These are phyloP conservation scores for Ecliptopera silaceata DNA, from an alignment of 2,888 invertebrate species.

Conservation along the genomic window DNA sequence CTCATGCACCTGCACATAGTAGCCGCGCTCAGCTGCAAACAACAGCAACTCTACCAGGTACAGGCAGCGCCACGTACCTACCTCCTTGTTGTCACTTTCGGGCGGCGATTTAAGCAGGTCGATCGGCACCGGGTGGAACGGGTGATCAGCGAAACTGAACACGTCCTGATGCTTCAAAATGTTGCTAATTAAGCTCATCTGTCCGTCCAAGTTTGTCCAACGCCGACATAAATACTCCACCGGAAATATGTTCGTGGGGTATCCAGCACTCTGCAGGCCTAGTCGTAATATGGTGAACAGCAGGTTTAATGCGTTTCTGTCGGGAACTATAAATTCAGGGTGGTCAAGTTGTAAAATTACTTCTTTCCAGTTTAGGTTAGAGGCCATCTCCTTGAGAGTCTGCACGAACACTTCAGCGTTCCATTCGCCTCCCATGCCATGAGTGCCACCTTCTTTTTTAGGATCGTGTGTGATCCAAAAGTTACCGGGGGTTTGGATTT, in stretches of 20 bases:
- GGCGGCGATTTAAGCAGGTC: conserved; percentile 97
- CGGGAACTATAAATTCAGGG: conserved; percentile 93
- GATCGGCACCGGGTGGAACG: conserved; percentile 92
- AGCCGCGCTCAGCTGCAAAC: conserved; percentile 93
- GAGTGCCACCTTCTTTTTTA: conserved; percentile 77
- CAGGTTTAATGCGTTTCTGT: conserved; percentile 92
- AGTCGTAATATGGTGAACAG: conserved; percentile 91
- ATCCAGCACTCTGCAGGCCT: conserved; percentile 90
- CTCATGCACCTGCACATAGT: conserved; percentile 92
- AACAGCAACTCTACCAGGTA: conserved; percentile 95
- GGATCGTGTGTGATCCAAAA: conserved; percentile 84
- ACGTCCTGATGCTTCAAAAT: conserved; percentile 96
- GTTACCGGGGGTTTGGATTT: conserved; percentile 85
- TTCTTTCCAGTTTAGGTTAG: conserved; percentile 95
- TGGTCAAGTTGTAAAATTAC: conserved; percentile 96
- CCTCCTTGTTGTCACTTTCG: conserved; percentile 96
- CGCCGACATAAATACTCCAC: conserved; percentile 94
- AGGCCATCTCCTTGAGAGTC: conserved; percentile 93
- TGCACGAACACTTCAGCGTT: conserved; percentile 97
- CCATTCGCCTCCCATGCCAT: conserved; percentile 88
- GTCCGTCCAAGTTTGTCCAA: conserved; percentile 97
- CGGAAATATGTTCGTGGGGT: conserved; percentile 89
- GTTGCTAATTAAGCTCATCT: conserved; percentile 93
- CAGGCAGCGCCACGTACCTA: conserved; percentile 95
- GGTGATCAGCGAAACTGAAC: conserved; percentile 96